Evolutionary conservation across 2,888 invertebrate species (phyloP).

Genomic region (Tuta absoluta): DNA sequence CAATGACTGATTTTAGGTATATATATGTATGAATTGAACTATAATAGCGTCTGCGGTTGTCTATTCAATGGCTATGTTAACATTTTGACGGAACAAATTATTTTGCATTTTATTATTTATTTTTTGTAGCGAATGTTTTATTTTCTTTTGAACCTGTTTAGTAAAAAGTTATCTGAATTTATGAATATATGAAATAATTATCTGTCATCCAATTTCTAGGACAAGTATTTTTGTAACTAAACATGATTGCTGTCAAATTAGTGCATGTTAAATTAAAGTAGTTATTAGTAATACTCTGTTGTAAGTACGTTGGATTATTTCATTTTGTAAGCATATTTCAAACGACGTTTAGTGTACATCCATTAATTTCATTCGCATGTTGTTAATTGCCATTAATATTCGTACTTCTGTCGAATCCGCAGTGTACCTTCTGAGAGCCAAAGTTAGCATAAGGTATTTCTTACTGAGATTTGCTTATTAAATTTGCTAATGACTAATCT

Average conservation of each 20-base stretch:
- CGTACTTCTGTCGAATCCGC: conserved; percentile 14
- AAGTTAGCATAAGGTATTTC: conserved; percentile 4
- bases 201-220: too few species aligned
- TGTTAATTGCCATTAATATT: conserved; percentile 35
- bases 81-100: not conserved
- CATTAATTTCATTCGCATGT: conserved; percentile 39
- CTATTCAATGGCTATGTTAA: not conserved
- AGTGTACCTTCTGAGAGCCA: not conserved
- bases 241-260: too few species aligned
- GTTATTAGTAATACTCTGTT: not conserved
- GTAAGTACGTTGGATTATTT: not conserved
- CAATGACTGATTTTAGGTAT: conserved; percentile 23
- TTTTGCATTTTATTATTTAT: too few species aligned
- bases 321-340: not conserved
- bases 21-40: conserved; percentile 11
- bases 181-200: too few species aligned
- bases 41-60: conserved; percentile 22
- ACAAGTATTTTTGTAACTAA: too few species aligned
- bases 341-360: conserved; percentile 29
- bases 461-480: conserved; percentile 7
- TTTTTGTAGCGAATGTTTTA: too few species aligned
- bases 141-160: too few species aligned
- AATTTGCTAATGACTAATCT: not conserved
- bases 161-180: too few species aligned
- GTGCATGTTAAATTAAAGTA: too few species aligned